Evolutionary conservation across 1,140 invertebrate genomes (phyloP).

Genomic region (Acromyrmex echinatior): DNA sequence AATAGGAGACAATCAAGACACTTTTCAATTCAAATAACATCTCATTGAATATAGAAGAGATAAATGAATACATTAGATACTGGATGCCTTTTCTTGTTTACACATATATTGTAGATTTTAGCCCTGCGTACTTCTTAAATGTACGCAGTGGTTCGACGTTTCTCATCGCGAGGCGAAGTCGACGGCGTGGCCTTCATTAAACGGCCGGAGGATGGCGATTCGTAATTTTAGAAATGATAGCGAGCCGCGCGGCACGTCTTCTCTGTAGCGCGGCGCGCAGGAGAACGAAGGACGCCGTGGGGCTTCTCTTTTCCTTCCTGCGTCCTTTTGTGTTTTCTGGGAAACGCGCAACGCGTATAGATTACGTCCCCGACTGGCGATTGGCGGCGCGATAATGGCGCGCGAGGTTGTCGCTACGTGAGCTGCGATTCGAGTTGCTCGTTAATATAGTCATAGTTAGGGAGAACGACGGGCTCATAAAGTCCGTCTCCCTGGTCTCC

Average conservation of each 20-base stretch:
- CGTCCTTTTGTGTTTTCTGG: conserved; percentile 75
- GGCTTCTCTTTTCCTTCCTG: conserved; percentile 67
- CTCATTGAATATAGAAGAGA: not conserved
- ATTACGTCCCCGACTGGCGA: conserved; percentile 71
- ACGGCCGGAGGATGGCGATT: conserved; percentile 49
- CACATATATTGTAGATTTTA: not conserved
- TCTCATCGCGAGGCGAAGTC: conserved; percentile 10
- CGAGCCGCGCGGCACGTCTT: conserved; percentile 46
- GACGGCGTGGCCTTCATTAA: conserved; percentile 64
- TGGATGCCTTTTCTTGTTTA: not conserved
- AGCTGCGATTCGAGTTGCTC: conserved; percentile 72
- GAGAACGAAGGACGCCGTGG: conserved; percentile 66
- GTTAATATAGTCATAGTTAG: conserved; percentile 67
- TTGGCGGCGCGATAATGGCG: conserved; percentile 71
- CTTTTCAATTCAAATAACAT: not conserved
- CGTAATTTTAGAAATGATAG: conserved; percentile 75
- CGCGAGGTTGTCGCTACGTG: conserved; percentile 75
- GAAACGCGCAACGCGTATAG: conserved; percentile 66
- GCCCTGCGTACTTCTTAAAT: not conserved
- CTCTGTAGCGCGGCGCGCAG: conserved; percentile 30
- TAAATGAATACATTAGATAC: no score
- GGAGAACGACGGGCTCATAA: not conserved
- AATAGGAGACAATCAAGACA: not conserved
- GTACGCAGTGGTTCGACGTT: not conserved
- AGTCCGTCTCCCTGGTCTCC: not conserved